Percentiles rank a stretch among this genome's conserved stretches.
phyloP scores from a whole-genome alignment of 23 tunicate genomes.

The Styela plicata region DNA sequence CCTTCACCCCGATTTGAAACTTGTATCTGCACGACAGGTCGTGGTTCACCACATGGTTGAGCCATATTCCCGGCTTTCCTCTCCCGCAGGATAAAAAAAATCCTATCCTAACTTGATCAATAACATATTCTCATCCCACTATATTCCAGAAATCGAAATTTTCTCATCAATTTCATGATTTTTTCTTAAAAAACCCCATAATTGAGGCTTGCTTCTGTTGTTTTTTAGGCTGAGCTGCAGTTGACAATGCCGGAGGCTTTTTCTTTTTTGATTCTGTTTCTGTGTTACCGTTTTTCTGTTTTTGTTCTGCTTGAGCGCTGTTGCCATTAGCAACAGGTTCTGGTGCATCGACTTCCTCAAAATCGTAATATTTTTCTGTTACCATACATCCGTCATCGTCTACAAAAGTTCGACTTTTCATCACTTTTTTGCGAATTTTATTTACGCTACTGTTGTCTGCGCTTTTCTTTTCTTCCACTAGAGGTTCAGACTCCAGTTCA shows the following conservation, averaged over 20 bases:
- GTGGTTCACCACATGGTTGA: no score
- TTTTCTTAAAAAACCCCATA: constrained; percentile 74
- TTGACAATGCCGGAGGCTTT: constrained; percentile 10
- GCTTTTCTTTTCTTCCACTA: constrained; percentile 6
- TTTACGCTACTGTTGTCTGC: constrained; percentile 36
- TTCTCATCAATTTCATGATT: no score
- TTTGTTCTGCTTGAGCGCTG: constrained; percentile 9
- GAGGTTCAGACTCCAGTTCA: constrained; percentile 5
- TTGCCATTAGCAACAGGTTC: constrained; percentile 17
- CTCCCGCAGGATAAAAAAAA: no score
- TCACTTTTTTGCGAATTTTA: constrained; percentile 45
- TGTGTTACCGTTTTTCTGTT: background rate
- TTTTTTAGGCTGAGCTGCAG: constrained; percentile 2
- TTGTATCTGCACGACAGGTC: no score
- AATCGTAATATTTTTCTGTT: constrained; percentile 64
- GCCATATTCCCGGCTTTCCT: no score
- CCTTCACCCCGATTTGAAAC: no score
- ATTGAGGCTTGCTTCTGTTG: constrained; percentile 61
- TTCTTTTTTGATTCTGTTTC: constrained; percentile 7
- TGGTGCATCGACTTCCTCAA: constrained; percentile 51
- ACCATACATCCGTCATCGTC: constrained; percentile 83
- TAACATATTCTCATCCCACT: no score
- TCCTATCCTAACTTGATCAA: no score
- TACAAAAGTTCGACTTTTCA: constrained; percentile 53
- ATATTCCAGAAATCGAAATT: no score